Evolutionary conservation across 2,797 vertebrate species (phyloP).

Genomic region (Masticophis lateralis): DNA sequence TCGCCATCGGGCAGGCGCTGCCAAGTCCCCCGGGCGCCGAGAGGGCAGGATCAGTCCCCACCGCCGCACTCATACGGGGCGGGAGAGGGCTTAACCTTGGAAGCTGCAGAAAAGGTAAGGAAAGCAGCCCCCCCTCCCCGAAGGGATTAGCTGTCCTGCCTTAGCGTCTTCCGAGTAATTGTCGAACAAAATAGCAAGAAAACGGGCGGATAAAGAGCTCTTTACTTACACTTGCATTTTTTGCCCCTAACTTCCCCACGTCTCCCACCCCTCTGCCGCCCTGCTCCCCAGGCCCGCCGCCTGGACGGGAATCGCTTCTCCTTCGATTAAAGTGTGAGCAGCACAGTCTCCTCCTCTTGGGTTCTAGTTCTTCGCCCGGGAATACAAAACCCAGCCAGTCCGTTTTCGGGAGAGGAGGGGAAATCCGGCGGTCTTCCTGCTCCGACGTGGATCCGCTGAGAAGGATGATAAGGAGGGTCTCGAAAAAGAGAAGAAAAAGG

Average conservation of each 20-base stretch:
- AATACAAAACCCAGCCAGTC: not conserved
- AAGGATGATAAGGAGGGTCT: not conserved
- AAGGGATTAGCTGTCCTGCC: not conserved
- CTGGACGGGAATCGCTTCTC: not conserved
- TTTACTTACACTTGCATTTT: constrained; percentile 38
- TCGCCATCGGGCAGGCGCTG: constrained; percentile 2
- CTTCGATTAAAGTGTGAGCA: not conserved
- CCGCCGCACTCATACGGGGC: constrained; percentile 51
- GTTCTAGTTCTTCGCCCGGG: not conserved
- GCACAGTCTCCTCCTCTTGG: not conserved
- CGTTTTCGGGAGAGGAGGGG: not conserved
- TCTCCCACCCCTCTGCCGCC: constrained; percentile 21
- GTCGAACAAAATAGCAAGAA: not conserved
- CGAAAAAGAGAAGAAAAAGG: not conserved
- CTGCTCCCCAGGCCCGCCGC: constrained; percentile 37
- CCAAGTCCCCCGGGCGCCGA: not conserved
- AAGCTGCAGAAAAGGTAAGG: not conserved
- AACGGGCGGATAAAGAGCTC: not conserved
- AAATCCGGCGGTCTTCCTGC: constrained; percentile 16
- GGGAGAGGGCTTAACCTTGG: no score
- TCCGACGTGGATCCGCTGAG: constrained; percentile 16
- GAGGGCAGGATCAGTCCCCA: constrained; percentile 36
- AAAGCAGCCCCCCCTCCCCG: not conserved
- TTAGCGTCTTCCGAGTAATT: no score
- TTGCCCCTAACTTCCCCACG: constrained; percentile 24